These are phyloP conservation scores for Centropus bengalensis DNA, from an alignment of 2,113 vertebrate genomes.

Conservation along the genomic window DNA sequence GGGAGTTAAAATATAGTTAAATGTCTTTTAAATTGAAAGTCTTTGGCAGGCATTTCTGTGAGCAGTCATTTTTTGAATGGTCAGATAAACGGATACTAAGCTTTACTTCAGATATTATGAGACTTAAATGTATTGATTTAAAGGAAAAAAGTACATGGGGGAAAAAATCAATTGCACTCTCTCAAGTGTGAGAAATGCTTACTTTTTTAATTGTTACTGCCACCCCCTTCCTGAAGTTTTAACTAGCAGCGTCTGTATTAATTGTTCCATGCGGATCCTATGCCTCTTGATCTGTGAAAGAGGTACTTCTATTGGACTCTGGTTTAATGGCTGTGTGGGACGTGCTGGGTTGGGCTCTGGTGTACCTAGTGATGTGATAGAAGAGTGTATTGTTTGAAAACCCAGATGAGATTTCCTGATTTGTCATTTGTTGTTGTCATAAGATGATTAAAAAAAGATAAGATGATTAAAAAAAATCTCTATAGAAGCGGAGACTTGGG, in stretches of 20 bases:
- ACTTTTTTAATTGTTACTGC: not conserved
- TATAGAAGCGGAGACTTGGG: not conserved
- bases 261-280: not conserved
- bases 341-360: not conserved
- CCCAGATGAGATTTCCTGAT: not conserved
- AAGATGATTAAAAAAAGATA: not conserved
- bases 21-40: not conserved
- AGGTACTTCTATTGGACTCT: not conserved
- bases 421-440: not conserved
- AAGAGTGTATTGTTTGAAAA: not conserved
- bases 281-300: not conserved
- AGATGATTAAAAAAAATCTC: not conserved
- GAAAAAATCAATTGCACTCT: not conserved
- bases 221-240: not conserved
- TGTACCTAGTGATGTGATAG: not conserved
- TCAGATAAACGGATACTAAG: not conserved
- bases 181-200: not conserved
- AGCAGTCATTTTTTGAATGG: not conserved
- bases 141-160: accelerated
- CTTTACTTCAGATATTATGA: not conserved
- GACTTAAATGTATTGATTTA: not conserved
- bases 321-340: not conserved
- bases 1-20: not conserved
- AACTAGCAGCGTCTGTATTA: not conserved
- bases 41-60: not conserved